Percentiles rank a stretch among this genome's conserved stretches.
Evolutionary conservation across 23 tunicate species (phyloP).

Genomic region (Ascidia mentula): DNA sequence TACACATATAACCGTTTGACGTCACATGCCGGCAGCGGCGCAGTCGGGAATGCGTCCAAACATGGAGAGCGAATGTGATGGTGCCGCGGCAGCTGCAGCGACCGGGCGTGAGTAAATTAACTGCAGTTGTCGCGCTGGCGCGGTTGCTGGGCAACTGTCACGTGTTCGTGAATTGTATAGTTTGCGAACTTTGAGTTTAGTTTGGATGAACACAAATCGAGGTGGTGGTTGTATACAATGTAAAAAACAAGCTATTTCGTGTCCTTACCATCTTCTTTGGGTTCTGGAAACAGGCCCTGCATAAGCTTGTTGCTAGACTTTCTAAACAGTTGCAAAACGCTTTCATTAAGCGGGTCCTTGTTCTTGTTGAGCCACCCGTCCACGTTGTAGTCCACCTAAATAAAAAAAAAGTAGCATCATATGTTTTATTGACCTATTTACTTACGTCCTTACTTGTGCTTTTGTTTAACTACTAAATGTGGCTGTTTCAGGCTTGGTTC

Average conservation of each 20-base stretch:
- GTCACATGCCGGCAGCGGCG: neutral
- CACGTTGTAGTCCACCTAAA: constrained; percentile 91
- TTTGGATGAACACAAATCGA: neutral
- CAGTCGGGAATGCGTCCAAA: neutral
- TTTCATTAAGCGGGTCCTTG: constrained; percentile 96
- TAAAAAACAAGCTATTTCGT: neutral
- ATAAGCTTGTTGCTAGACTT: constrained; percentile 87
- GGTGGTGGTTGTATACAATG: neutral
- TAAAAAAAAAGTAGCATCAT: neutral
- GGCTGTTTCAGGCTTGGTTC: no score
- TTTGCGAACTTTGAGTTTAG: neutral
- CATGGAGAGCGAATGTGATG: neutral
- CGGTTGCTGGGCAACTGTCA: neutral
- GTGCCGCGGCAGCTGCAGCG: neutral
- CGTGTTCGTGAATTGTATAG: neutral
- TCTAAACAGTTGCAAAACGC: constrained; percentile 75
- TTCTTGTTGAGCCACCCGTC: constrained; percentile 92
- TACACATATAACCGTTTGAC: neutral
- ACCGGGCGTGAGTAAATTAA: neutral
- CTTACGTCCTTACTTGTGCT: no score
- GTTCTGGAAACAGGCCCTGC: constrained; percentile 77
- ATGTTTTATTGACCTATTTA: neutral
- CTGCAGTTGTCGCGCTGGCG: neutral
- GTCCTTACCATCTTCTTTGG: constrained; percentile 43
- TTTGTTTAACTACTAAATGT: no score